These are phyloP conservation scores for Erythrolamprus reginae DNA, from an alignment of 2,113 vertebrate species.

Conservation along the genomic window DNA sequence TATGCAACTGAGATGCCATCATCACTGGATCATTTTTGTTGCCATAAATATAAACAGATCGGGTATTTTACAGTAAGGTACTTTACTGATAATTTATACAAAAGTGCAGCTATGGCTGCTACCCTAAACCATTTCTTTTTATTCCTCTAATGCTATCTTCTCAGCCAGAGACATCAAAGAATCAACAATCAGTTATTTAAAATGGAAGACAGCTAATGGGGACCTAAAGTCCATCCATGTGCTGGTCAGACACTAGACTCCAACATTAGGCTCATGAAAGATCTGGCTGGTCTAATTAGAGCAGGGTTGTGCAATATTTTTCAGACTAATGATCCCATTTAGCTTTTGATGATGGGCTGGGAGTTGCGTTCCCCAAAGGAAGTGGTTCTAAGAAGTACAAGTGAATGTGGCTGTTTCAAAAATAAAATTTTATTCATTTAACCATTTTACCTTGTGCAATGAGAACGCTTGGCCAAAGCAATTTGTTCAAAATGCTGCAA, in stretches of 20 bases:
- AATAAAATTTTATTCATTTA: not conserved
- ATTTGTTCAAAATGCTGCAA: slow-evolving; percentile 81
- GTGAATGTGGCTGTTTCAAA: not conserved
- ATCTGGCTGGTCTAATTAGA: not conserved
- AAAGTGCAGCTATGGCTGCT: not conserved
- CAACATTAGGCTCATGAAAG: not conserved
- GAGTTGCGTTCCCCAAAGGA: not conserved
- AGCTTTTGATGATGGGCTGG: not conserved
- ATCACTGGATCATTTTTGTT: not conserved
- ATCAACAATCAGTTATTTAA: not conserved
- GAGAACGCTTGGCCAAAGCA: slow-evolving; percentile 77
- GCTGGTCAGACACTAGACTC: not conserved
- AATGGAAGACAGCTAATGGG: not conserved
- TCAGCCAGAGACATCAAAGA: not conserved
- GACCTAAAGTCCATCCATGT: not conserved
- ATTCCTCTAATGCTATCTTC: not conserved
- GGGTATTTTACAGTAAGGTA: not conserved
- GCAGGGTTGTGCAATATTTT: not conserved
- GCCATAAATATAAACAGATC: not conserved
- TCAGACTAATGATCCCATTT: not conserved
- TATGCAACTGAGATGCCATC: not conserved
- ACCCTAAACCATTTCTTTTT: not conserved
- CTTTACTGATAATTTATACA: not conserved
- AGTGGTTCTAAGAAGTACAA: not conserved
- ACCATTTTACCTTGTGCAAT: slow-evolving; percentile 77